Base-by-base conservation (phyloP, 2,888 invertebrate genomes). In the Tetranychus truncatus region DNA sequence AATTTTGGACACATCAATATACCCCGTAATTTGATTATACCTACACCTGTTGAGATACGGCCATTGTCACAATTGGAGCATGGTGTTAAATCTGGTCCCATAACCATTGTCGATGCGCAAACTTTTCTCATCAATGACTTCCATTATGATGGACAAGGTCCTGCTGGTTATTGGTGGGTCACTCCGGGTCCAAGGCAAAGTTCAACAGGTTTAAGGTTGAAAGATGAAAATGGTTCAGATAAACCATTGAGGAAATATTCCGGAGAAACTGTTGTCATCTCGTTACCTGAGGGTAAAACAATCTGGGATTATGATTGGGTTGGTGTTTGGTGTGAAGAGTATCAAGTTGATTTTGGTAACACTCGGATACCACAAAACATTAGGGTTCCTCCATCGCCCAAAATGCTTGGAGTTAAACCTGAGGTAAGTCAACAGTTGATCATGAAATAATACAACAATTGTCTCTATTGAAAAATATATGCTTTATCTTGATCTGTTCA, bases 221-320 rank as follows among this genome's bases (percentile, higher is more conserved):
- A 77, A 24, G 78, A 80, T 73, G 79, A 80, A 73, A 78, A 80
- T 34, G 78, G 78, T 72, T 73, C 71, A 34, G 15, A 46, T 4
- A 74, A n/a, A 7, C 90, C 91, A 0, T 85, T 94, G 66, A 86
- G 89, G 6, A 90, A 90, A 9, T 94, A 94, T 84, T 90, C 91
- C 81, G 93, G 93, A 4, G 92, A 92, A 82, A 93, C 93, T 82
- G 92, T 94, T 77, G 92, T 94, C 84, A 90, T 94, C 80, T 90
- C 91, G 80, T 84, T 94, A 74, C 93, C 94, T 0, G 90, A 89
- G 72, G 88, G 88, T 79, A 83, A 92, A 79, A 92, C 92, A 0
- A 91, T 92, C 1, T 90, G 91, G 83, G 92, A 93, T 83, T 90
- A 93, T 80, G 91, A 93, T 83, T 94, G 92, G 91, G 86, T 94